phyloP scores from a whole-genome alignment of 1,140 invertebrate genomes.

The Chymomyza costata region DNA sequence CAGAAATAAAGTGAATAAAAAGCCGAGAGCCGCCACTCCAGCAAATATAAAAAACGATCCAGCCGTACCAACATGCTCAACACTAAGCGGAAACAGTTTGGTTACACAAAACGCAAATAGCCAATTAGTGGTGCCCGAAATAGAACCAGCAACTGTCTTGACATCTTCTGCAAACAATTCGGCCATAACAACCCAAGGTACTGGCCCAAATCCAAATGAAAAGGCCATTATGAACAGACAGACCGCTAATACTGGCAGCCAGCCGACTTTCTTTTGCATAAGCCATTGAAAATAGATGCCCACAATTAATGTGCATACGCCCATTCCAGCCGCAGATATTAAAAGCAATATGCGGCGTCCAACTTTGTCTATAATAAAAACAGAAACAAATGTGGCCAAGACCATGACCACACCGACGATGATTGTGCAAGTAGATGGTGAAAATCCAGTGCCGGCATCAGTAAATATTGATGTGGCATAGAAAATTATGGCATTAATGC shows the following conservation, averaged over 20 bases:
- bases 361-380: slow-evolving; percentile 80
- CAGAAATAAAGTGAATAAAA: slow-evolving; percentile 79
- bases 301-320: slow-evolving; percentile 78
- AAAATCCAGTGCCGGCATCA: slow-evolving; percentile 7
- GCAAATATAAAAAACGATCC: slow-evolving; percentile 84
- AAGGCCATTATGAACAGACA: slow-evolving; percentile 86
- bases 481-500: slow-evolving; percentile 60
- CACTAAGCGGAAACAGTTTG: slow-evolving; percentile 77
- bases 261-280: slow-evolving; percentile 75
- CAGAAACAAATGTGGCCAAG: slow-evolving; percentile 79
- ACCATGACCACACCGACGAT: slow-evolving; percentile 85
- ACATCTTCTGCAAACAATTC: slow-evolving; percentile 85
- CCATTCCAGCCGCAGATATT: slow-evolving; percentile 80
- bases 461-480: slow-evolving; percentile 48
- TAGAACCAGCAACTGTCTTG: slow-evolving; percentile 83
- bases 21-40: slow-evolving; percentile 78
- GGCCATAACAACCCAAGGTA: slow-evolving; percentile 86
- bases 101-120: slow-evolving; percentile 88
- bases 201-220: slow-evolving; percentile 87
- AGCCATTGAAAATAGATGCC: slow-evolving; percentile 80
- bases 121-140: slow-evolving; percentile 86
- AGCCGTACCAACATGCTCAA: slow-evolving; percentile 75
- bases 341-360: slow-evolving; percentile 83
- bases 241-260: slow-evolving; percentile 82
- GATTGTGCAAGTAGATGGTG: slow-evolving; percentile 78